These are phyloP conservation scores for Pogoniulus pusillus DNA, from an alignment of 2,797 vertebrate genomes.

Conservation along the genomic window DNA sequence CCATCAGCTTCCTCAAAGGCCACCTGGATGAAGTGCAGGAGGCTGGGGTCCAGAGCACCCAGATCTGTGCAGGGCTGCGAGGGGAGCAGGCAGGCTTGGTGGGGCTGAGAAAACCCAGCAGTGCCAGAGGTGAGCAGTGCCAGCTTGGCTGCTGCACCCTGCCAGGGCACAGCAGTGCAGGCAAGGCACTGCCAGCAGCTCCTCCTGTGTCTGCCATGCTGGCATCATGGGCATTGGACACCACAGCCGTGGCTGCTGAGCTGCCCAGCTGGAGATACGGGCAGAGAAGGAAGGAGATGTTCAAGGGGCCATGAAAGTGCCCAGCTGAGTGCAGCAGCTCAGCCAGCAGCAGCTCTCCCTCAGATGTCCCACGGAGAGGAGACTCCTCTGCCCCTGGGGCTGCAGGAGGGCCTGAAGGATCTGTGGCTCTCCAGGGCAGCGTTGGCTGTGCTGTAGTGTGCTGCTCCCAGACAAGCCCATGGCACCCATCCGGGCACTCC, in stretches of 20 bases:
- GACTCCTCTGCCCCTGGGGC: not conserved
- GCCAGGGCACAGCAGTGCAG: rapidly evolving
- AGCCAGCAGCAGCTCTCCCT: not conserved
- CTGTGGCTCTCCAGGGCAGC: rapidly evolving
- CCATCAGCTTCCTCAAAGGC: rapidly evolving
- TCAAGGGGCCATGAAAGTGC: not conserved
- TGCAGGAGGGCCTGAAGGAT: not conserved
- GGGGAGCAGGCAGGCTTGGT: not conserved
- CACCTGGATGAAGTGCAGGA: not conserved
- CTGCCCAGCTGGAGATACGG: not conserved
- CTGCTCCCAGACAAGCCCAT: not conserved
- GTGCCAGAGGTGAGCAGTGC: rapidly evolving
- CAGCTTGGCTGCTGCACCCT: not conserved
- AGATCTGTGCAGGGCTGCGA: not conserved
- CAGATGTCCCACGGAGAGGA: rapidly evolving
- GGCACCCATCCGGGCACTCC: not conserved
- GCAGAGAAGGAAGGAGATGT: not conserved
- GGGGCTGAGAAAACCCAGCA: not conserved
- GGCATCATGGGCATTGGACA: rapidly evolving
- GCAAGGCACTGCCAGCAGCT: rapidly evolving
- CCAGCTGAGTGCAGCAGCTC: not conserved
- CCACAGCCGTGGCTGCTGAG: not conserved
- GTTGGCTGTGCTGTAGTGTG: not conserved
- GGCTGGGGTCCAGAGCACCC: not conserved
- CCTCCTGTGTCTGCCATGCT: rapidly evolving